A percentile compares a stretch with the other conserved stretches of the same genome.
These are phyloP conservation scores for Eupeodes corollae DNA, from an alignment of 1,140 invertebrate genomes.

Conservation along the genomic window DNA sequence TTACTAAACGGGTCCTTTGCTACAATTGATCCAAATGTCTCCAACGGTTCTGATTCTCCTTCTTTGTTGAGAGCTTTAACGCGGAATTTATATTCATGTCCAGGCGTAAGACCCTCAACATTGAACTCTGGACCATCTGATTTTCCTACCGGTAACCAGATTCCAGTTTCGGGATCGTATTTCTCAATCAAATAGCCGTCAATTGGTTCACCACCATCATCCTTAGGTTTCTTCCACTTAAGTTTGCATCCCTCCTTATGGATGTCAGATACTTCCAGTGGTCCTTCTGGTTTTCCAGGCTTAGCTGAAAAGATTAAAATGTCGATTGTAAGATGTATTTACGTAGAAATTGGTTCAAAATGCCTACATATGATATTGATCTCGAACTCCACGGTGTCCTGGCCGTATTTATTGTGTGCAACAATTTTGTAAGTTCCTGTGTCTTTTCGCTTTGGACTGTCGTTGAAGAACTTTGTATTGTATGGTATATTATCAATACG, in stretches of 20 bases:
- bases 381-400: constrained; percentile 81
- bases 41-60: constrained; percentile 93
- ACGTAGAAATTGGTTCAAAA: neutral
- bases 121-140: constrained; percentile 71
- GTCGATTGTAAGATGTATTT: constrained; percentile 4
- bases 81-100: constrained; percentile 95
- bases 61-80: constrained; percentile 95
- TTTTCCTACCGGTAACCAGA: constrained; percentile 81
- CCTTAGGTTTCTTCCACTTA: constrained; percentile 95
- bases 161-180: constrained; percentile 78
- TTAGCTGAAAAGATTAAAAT: constrained; percentile 54
- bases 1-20: constrained; percentile 88
- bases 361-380: constrained; percentile 78
- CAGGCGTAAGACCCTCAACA: constrained; percentile 77
- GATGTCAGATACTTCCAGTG: constrained; percentile 88
- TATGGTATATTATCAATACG: constrained; percentile 77
- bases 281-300: constrained; percentile 87
- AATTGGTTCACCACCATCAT: constrained; percentile 93
- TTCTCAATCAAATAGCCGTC: constrained; percentile 94
- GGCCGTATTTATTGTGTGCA: constrained; percentile 75
- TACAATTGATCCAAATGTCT: constrained; percentile 79
- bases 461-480: constrained; percentile 72
- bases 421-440: constrained; percentile 77
- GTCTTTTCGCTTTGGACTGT: constrained; percentile 71
- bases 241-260: constrained; percentile 90